phyloP scores from a whole-genome alignment of 2,113 vertebrate genomes.

The Pelobates fuscus region DNA sequence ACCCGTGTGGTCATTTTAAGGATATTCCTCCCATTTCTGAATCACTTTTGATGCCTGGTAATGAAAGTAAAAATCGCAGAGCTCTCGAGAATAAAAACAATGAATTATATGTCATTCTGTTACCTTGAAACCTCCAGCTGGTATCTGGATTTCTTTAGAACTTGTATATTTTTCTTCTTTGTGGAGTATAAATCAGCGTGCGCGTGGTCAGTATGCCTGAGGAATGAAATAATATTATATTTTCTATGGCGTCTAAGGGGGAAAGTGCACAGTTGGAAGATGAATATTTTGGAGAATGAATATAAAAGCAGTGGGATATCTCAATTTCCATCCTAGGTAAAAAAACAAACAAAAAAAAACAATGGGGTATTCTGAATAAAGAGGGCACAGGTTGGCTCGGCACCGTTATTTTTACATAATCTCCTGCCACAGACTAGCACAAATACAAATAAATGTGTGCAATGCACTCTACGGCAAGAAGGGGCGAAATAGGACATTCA shows the following conservation, averaged over 20 bases:
- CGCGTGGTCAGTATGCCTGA: not conserved
- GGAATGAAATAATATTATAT: slow-evolving; percentile 25
- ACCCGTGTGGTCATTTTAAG: no score
- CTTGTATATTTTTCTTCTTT: not conserved
- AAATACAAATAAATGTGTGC: not conserved
- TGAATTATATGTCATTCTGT: no score
- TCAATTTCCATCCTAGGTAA: slow-evolving; percentile 4
- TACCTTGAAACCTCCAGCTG: not conserved
- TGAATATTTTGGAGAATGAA: slow-evolving; percentile 23
- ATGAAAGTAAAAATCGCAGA: no score
- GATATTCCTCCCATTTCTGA: no score
- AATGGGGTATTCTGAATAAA: slow-evolving; percentile 29
- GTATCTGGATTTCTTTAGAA: not conserved
- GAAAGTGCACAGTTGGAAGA: not conserved
- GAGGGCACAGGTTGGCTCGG: not conserved
- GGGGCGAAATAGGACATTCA: no score
- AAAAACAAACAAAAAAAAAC: no score
- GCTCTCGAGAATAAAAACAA: no score
- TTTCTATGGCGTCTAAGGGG: slow-evolving; percentile 2
- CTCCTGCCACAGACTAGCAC: not conserved
- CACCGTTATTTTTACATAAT: slow-evolving; percentile 12
- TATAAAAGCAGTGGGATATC: slow-evolving; percentile 20
- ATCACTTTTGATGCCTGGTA: no score
- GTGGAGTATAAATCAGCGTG: slow-evolving; percentile 12
- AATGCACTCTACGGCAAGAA: no score